Evolutionary conservation across 2,888 invertebrate species (phyloP), one percentile per base, ranked within the genome.

Genomic region (Mimas tiliae): DNA sequence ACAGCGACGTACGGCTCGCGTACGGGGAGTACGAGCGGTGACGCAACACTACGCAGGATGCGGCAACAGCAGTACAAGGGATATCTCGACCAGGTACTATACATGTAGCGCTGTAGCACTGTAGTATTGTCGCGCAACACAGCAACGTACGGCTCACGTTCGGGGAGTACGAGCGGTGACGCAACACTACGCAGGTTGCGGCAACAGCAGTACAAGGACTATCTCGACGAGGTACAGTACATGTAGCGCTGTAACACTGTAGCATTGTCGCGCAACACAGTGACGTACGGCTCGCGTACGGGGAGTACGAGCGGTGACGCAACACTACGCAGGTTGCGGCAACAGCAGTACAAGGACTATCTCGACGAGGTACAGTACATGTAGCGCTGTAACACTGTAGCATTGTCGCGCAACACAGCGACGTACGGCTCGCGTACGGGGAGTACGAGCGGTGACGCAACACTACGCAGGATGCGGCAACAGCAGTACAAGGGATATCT

Each of bases 1-100:
- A n/a, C 0, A 88, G 91, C 11, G 95, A 95, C 74, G 95, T 93
- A 0, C 88, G 95, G 69, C 84, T 94, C 53, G 95, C 95, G 0
- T 86, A 95, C 33, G 95, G 95, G 11, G 95, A 95, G 79, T 95
- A 95, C 81, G 95, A 95, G 74, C 88, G 95, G 1, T 76, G 94
- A 2, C 76, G 93, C 63, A 91, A 94, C 77, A 90, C 85, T 95
- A 65, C 80, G 94, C 65, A 90, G 92, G 78, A 85, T 94, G 68
- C 86, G 92, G 0, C 94, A 94, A 81, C 88, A 89, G 67, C 95
- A 95, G 85, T 95, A 95, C 77, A 87, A 93, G 76, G 94, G 94
- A 75, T 94, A 94, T 74, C 85, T 95, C 1, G 94, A 94, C 65
- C 91, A 94, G 93, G 95, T 95, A 69, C 33, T n/a, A 16, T 65